Base-by-base conservation (phyloP, 2,888 invertebrate species). In the Pterobdella sp. region DNA sequence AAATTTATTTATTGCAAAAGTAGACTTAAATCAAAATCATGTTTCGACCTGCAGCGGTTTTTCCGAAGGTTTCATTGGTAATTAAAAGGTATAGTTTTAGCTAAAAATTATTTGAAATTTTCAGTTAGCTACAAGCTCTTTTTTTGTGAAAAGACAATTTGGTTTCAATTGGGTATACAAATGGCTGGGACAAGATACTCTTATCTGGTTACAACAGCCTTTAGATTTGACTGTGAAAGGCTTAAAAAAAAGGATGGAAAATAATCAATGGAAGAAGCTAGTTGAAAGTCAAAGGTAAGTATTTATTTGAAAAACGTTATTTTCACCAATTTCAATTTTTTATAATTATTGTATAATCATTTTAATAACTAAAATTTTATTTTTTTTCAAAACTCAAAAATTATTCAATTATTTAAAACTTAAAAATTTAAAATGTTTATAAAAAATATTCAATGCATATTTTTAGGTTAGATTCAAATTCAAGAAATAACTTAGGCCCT, bases 401-500 rank as follows among this genome's bases (percentile, higher is more conserved):
- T 26, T 4, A 1, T 66, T 31, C 66, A 14, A 4, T 34, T 0
- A 3, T 4, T 32, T 31, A 26, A n/a, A 31, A 31, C 29, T 31
- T 32, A 66, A n/a, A n/a, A 68, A 7, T 18, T 10, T 26, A 36
- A 14, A 49, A 49, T 18, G 18, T 49, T 63, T 7, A 26, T 35
- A 67, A 31, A 35, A 29, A 34, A 31, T 67, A 29, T 18, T 34
- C 67, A 31, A 67, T 14, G 32, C 10, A 67, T 34, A 32, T 67
- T 67, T 35, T 34, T 72, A 77, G 76, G 14, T 77, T 42, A 65
- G 36, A 68, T 14, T 35, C 36, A n/a, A 82, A 82, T 63, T 74
- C 83, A 31, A 78, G 80, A 37, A 70, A 80, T 31, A 79, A 79
- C 37, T 77, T 85, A 52, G 94, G 94, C 0, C 85, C 88, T 49